Evolutionary conservation across 35 echinoderm and acorn worm species (phyloP).

Genomic region (Strongylocentrotus purpuratus): DNA sequence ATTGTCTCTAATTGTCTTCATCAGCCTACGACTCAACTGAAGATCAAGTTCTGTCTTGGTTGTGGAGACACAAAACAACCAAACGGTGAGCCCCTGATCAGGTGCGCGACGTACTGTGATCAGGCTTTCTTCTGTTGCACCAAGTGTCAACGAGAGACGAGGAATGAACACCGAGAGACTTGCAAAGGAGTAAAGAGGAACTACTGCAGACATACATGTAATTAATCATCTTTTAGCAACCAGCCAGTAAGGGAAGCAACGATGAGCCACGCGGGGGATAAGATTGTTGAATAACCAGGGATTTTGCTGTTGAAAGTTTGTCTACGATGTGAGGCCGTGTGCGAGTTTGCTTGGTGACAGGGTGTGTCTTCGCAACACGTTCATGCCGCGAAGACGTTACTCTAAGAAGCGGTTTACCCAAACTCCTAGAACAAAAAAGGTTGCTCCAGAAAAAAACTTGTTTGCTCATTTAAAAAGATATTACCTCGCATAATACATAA

Average conservation of each 20-base stretch:
- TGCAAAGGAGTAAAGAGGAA: conserved; percentile 10
- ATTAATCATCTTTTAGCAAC: neutral
- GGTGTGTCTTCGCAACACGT: neutral
- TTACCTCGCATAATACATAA: no score
- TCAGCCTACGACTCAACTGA: conserved; percentile 9
- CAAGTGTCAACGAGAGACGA: neutral
- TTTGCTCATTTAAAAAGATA: neutral
- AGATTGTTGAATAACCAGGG: no score
- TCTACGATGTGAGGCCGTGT: neutral
- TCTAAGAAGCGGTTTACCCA: neutral
- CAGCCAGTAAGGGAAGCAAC: neutral
- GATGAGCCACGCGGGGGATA: neutral
- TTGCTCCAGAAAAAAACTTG: neutral
- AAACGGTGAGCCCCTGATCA: conserved; percentile 17
- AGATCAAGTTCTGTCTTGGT: conserved; percentile 25
- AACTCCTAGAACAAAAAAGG: neutral
- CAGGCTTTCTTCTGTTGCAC: conserved; percentile 18
- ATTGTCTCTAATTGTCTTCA: neutral
- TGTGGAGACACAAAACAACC: conserved; percentile 9
- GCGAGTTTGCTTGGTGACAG: neutral
- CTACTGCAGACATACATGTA: neutral
- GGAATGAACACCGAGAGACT: conserved; percentile 8
- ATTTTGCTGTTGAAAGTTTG: no score
- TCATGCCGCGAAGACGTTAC: neutral
- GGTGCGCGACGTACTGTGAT: neutral